Evolutionary conservation across 2,888 invertebrate genomes (phyloP).

Genomic region (Drosophila basisetae): DNA sequence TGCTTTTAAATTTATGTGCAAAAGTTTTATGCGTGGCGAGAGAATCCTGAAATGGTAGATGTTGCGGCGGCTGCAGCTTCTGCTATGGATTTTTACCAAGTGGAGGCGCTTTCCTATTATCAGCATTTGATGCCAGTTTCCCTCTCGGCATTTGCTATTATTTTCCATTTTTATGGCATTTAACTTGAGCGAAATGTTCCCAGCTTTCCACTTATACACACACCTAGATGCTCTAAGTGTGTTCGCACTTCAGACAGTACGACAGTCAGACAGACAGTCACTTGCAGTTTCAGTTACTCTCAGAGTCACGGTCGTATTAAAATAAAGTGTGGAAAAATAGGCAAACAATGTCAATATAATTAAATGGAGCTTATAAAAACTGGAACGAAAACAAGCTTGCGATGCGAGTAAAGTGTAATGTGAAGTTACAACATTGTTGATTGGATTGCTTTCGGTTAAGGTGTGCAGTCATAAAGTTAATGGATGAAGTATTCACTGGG

Average conservation of each 20-base stretch:
- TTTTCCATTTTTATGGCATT: conserved; percentile 76
- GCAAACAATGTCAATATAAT: conserved; percentile 75
- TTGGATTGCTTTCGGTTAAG: conserved; percentile 54
- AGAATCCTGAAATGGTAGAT: conserved; percentile 9
- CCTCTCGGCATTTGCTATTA: conserved; percentile 48
- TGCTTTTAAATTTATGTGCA: conserved; percentile 74
- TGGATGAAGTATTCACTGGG: conserved; percentile 16
- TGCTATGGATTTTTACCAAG: conserved; percentile 22
- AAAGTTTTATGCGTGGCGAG: conserved; percentile 69
- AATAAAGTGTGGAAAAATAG: conserved; percentile 49
- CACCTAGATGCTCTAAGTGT: conserved; percentile 5
- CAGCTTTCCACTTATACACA: conserved; percentile 1
- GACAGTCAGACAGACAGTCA: neutral
- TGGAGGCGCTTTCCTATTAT: conserved; percentile 61
- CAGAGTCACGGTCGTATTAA: conserved; percentile 34
- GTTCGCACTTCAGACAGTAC: neutral
- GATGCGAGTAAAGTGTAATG: conserved; percentile 13
- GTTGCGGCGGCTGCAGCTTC: conserved; percentile 1
- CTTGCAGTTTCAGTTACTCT: conserved; percentile 17
- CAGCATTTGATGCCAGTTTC: conserved; percentile 60
- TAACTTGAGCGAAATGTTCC: conserved; percentile 46
- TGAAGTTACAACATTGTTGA: conserved; percentile 45
- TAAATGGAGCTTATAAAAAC: conserved; percentile 71
- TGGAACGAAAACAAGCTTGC: neutral
- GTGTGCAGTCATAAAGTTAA: conserved; percentile 49